Base-by-base conservation (phyloP, 2,888 invertebrate genomes). In the Hirtodrosophila cameraria region DNA sequence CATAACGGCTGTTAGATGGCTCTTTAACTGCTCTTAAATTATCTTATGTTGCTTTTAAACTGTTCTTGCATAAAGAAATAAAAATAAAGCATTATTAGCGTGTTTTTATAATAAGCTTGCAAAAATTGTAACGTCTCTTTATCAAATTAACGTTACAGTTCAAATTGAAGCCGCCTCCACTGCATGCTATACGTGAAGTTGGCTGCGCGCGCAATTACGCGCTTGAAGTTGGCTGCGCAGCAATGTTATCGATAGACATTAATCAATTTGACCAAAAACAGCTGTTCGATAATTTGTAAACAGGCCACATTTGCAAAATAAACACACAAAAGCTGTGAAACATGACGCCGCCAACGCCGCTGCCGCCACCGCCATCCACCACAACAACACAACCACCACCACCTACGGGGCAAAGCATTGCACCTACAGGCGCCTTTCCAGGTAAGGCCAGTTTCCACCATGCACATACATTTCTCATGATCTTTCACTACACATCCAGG, bases 341-440 rank as follows among this genome's bases (percentile, higher is more conserved):
- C 2, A 70, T 70, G 74, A 43, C 52, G 15, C 66, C 71, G 16
- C 28, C 58, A 16, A 36, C 45, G 15, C 36, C 69, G 11, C 41
- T 33, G 12, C 41, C 41, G 23, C 48, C 38, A n/a, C 41, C 59
- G 48, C 16, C 49, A 23, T 5, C 35, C 38, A 9, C 25, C 12
- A 11, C 30, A 45, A 6, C 49, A 39, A 43, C 33, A 12, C 27
- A 54, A 16, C 81, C 84, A 8, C 81, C 78, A 5, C 74, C 72
- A 23, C 85, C 79, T 35, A 63, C 54, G 30, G 86, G 83, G 15
- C 86, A 72, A 33, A 52, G 2, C 12, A 63, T 75, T 18, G 66
- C 79, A 6, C 86, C 85, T n/a, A 31, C 53, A 9, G 80, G 80
- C 5, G 64, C 52, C 1, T 80, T 80, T 63, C 80, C 80, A 42